phyloP scores from a whole-genome alignment of 2,113 vertebrate genomes.

The Dipodomys stephensi region DNA sequence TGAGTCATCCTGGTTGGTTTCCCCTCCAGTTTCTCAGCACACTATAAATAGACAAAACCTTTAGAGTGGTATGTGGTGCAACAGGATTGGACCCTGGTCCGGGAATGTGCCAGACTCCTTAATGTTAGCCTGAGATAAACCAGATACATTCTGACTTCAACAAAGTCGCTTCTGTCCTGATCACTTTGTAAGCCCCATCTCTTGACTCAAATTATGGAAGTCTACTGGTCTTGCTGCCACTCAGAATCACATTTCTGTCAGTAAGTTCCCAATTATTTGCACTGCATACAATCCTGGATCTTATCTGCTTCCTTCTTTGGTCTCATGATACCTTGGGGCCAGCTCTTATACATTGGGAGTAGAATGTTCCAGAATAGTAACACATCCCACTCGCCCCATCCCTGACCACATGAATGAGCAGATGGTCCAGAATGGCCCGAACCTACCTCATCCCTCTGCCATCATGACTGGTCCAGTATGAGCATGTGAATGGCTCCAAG shows the following conservation, averaged over 20 bases:
- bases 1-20: background rate
- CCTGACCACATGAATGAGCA: background rate
- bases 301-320: background rate
- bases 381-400: background rate
- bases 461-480: background rate
- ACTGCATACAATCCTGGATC: background rate
- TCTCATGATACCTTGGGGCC: background rate
- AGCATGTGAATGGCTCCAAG: background rate
- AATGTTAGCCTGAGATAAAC: slow-evolving; percentile 29
- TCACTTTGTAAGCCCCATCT: background rate
- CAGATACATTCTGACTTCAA: background rate
- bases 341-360: background rate
- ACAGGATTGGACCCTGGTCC: background rate
- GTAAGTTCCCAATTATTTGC: background rate
- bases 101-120: slow-evolving; percentile 23
- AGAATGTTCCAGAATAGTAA: background rate
- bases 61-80: background rate
- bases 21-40: background rate
- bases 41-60: slow-evolving; percentile 47
- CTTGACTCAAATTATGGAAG: background rate
- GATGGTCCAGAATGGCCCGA: too few species aligned
- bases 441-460: background rate
- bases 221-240: background rate
- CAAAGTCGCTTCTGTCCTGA: background rate
- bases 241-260: background rate